Evolutionary conservation across 1,140 invertebrate genomes (phyloP).

Genomic region (Scaptomyza montana): DNA sequence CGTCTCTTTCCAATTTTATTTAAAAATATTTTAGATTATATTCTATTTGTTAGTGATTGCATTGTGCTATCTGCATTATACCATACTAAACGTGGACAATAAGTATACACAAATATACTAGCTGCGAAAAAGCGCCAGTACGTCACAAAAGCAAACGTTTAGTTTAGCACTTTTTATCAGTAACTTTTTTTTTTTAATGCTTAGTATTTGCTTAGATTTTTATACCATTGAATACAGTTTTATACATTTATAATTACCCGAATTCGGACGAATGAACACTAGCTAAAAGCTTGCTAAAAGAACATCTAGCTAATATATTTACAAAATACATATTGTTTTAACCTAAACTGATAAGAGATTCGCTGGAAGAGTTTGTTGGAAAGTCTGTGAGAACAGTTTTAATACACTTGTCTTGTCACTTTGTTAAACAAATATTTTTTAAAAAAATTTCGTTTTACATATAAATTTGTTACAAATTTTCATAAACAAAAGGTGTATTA

Average conservation of each 20-base stretch:
- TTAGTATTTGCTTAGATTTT: background rate
- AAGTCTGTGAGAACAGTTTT: background rate
- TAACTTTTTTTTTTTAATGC: too few relatives aligned
- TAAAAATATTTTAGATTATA: slow-evolving; percentile 18
- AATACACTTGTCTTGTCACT: background rate
- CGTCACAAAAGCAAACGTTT: too few relatives aligned
- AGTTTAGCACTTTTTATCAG: too few relatives aligned
- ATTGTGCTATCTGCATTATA: slow-evolving; percentile 32
- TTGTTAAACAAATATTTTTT: too few relatives aligned
- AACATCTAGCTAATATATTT: slow-evolving; percentile 7
- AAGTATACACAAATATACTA: slow-evolving; percentile 32
- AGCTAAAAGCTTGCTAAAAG: slow-evolving; percentile 13
- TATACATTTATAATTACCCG: slow-evolving; percentile 20
- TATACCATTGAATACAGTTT: slow-evolving; percentile 5
- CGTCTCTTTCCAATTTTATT: background rate
- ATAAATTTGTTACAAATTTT: background rate
- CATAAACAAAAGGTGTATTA: slow-evolving; percentile 27
- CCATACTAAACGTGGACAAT: slow-evolving; percentile 59
- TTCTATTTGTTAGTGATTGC: slow-evolving; percentile 41
- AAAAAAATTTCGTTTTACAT: too few relatives aligned
- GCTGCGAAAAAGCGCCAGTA: too few relatives aligned
- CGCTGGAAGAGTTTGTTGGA: slow-evolving; percentile 23
- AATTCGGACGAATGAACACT: background rate
- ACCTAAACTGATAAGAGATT: background rate
- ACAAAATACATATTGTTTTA: background rate